Percentiles rank a stretch among this genome's conserved stretches.
Conservation (phyloP, 2,797 vertebrate species). For the Peromyscus aztecus region DNA sequence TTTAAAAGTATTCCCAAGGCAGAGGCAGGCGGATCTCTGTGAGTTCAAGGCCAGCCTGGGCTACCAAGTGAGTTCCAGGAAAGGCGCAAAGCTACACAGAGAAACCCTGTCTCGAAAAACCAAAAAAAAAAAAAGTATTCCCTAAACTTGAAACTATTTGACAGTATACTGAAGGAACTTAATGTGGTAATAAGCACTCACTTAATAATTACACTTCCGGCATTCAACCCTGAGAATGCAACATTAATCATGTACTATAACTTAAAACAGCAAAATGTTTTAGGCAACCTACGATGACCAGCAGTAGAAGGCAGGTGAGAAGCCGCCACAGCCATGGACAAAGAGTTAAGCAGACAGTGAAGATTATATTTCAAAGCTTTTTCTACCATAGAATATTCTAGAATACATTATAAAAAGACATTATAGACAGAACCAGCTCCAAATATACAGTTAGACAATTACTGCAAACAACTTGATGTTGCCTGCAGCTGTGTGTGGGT, state of each 20-base stretch:
- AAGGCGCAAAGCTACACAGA: no score
- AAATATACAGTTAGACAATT: neutral
- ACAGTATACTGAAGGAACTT: neutral
- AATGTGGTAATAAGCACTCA: neutral
- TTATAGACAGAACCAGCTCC: neutral
- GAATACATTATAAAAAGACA: neutral
- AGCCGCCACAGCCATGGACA: neutral
- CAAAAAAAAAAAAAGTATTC: neutral
- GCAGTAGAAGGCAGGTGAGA: neutral
- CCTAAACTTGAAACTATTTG: slow-evolving; percentile 22
- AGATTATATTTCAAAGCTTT: slow-evolving; percentile 19
- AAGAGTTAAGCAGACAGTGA: neutral
- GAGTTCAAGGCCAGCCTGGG: no score
- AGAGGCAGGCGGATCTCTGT: no score
- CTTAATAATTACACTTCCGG: slow-evolving; percentile 2
- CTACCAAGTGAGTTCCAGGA: no score
- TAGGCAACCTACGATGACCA: slow-evolving; percentile 3
- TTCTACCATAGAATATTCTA: slow-evolving; percentile 29
- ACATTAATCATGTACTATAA: neutral
- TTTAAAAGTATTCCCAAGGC: neutral
- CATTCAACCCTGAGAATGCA: slow-evolving; percentile 21
- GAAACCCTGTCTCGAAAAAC: no score
- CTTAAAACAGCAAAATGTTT: slow-evolving; percentile 50
- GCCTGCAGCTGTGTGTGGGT: neutral
- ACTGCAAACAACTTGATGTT: neutral